Evolutionary conservation across 2,113 vertebrate species (phyloP), one percentile per base, ranked within the genome.

Genomic region (Callipepla squamata): DNA sequence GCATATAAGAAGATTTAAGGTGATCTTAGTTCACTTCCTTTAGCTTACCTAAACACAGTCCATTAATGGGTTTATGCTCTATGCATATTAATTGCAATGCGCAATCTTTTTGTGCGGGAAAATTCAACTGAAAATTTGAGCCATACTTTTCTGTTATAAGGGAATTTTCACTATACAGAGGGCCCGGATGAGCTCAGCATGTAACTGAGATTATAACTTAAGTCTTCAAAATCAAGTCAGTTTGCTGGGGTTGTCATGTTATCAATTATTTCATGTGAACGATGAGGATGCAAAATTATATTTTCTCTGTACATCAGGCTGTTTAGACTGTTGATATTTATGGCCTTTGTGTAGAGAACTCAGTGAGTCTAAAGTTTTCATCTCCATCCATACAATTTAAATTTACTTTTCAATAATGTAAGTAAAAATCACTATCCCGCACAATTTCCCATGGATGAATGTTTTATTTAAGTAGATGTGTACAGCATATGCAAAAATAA

Each of bases 11-110:
- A 95, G 90, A 97, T 96, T 61, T 92, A 83, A 85, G 25, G 59
- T 66, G 38, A 79, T 61, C 72, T 85, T 78, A 68, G 40, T 94
- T 95, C 75, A 67, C 80, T 92, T 96, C 65, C 50, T 88, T 80
- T 78, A 95, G 80, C 67, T 81, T 70, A 62, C 80, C 96, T 90
- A 81, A 89, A 95, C 80, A 91, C 11, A 83, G 84, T 91, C 79
- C 12, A 10, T 85, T 94, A 94, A 85, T 65, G 25, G 55, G 51
- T 65, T 94, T 95, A 78, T 89, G 45, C 66, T 93, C 90, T 38
- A 72, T 83, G 83, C 91, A 91, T 94, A 89, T 89, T 96, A 96
- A 94, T 94, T 87, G 62, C 59, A 15, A 36, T 66, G 21, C 48
- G 22, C 62, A 36, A 59, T 90, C 74, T 91, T 94, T 78, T 91